These are phyloP conservation scores for Lepidothrix coronata DNA, from an alignment of 2,113 vertebrate genomes.

Conservation along the genomic window DNA sequence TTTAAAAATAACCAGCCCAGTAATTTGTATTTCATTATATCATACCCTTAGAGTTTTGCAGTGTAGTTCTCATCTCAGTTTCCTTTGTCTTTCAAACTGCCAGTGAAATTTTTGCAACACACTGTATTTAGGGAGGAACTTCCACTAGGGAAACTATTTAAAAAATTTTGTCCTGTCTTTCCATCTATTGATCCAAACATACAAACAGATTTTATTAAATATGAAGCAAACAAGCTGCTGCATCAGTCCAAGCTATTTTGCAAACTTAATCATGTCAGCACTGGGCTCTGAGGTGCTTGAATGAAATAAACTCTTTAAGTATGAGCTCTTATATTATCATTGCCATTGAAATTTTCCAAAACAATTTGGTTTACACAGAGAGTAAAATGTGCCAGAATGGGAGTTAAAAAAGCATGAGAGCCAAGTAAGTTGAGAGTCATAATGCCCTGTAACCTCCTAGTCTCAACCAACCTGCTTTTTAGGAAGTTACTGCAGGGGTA, in stretches of 20 bases:
- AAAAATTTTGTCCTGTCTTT: slow-evolving; percentile 10
- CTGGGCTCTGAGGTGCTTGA: neutral
- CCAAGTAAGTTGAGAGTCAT: neutral
- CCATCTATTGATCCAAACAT: neutral
- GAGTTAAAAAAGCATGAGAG: neutral
- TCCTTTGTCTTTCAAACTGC: neutral
- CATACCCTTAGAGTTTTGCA: neutral
- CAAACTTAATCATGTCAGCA: neutral
- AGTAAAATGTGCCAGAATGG: neutral
- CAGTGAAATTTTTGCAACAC: neutral
- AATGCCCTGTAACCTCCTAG: neutral
- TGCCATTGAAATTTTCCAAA: neutral
- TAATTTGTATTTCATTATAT: neutral
- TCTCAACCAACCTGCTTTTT: neutral
- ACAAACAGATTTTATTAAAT: neutral
- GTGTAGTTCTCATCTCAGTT: neutral
- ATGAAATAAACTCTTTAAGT: neutral
- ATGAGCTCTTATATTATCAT: neutral
- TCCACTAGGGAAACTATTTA: neutral
- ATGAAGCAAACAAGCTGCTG: neutral
- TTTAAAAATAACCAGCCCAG: neutral
- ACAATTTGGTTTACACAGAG: neutral
- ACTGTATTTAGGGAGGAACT: neutral
- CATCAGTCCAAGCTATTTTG: neutral
- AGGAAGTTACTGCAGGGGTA: neutral